phyloP scores from a whole-genome alignment of 1,140 invertebrate species.

The Riptortus pedestris region DNA sequence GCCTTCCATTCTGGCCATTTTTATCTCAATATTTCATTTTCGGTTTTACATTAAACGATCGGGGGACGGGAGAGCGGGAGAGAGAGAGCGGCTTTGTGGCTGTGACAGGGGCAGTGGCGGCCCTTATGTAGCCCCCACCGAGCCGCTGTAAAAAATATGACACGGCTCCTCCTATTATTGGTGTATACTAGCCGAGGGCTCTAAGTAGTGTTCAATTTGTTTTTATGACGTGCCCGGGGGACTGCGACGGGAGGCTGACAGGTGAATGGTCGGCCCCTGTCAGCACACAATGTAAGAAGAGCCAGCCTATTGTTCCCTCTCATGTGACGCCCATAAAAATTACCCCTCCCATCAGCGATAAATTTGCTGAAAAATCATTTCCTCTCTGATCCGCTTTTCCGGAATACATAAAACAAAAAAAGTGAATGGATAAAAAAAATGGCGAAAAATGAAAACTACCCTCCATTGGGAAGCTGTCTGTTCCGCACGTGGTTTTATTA shows the following conservation, averaged over 20 bases:
- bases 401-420: slow-evolving; percentile 5
- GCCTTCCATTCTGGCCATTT: slow-evolving; percentile 30
- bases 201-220: slow-evolving; percentile 20
- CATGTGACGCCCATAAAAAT: slow-evolving; percentile 14
- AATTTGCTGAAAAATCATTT: slow-evolving; percentile 17
- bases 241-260: slow-evolving; percentile 2
- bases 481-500: background rate
- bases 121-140: slow-evolving; percentile 22
- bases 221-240: slow-evolving; percentile 6
- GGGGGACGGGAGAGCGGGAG: slow-evolving; percentile 6
- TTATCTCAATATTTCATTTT: slow-evolving; percentile 32
- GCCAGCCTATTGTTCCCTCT: slow-evolving; percentile 1
- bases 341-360: slow-evolving; percentile 3
- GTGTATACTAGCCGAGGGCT: slow-evolving; percentile 18
- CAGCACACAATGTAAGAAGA: slow-evolving; percentile 12
- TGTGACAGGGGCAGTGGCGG: slow-evolving; percentile 22
- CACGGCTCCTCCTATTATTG: slow-evolving; percentile 12
- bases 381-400: slow-evolving; percentile 8
- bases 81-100: slow-evolving; percentile 19
- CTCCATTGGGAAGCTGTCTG: background rate
- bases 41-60: slow-evolving; percentile 28
- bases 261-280: slow-evolving; percentile 2
- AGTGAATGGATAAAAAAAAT: background rate
- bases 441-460: background rate
- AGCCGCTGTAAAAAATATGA: slow-evolving; percentile 13